Evolutionary conservation across 2,888 invertebrate species (phyloP).

Genomic region (Amphipyra berbera): DNA sequence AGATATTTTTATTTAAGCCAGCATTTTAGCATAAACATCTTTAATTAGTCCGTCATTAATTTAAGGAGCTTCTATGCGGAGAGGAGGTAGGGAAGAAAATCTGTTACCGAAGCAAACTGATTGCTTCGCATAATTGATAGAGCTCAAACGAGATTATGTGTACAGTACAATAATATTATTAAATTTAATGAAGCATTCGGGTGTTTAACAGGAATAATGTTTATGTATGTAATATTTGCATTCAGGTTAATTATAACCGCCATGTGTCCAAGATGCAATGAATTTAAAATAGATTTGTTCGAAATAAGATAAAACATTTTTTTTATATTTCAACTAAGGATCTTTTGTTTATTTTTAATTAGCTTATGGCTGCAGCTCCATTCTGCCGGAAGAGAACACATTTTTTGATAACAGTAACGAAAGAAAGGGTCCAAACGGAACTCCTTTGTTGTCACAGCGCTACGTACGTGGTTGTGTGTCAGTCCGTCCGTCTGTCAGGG

Average conservation of each 20-base stretch:
- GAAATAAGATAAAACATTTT: no score
- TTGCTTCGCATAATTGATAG: slow-evolving; percentile 60
- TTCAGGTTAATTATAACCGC: no score
- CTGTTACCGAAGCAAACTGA: slow-evolving; percentile 45
- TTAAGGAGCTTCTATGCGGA: slow-evolving; percentile 41
- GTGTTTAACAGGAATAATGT: slow-evolving; percentile 1
- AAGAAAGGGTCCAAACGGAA: slow-evolving; percentile 13
- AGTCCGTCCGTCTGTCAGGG: slow-evolving; percentile 20
- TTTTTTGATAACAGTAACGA: slow-evolving; percentile 30
- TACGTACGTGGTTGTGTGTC: slow-evolving; percentile 17
- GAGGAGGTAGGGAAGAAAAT: slow-evolving; percentile 10
- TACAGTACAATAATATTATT: slow-evolving; percentile 50
- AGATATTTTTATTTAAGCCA: slow-evolving; percentile 49
- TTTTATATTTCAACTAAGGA: no score
- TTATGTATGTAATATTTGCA: no score
- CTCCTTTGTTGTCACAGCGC: slow-evolving; percentile 25
- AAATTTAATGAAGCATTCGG: slow-evolving; percentile 36
- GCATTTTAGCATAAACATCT: slow-evolving; percentile 53
- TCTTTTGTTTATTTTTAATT: slow-evolving; percentile 11
- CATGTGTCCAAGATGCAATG: no score
- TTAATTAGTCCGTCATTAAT: slow-evolving; percentile 57
- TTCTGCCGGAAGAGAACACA: slow-evolving; percentile 11
- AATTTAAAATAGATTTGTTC: no score
- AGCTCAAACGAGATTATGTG: slow-evolving; percentile 46
- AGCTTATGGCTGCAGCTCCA: slow-evolving; percentile 18